Evolutionary conservation across 2,113 vertebrate species (phyloP), one percentile per base, ranked within the genome.

Genomic region (Platycercus adscitus): DNA sequence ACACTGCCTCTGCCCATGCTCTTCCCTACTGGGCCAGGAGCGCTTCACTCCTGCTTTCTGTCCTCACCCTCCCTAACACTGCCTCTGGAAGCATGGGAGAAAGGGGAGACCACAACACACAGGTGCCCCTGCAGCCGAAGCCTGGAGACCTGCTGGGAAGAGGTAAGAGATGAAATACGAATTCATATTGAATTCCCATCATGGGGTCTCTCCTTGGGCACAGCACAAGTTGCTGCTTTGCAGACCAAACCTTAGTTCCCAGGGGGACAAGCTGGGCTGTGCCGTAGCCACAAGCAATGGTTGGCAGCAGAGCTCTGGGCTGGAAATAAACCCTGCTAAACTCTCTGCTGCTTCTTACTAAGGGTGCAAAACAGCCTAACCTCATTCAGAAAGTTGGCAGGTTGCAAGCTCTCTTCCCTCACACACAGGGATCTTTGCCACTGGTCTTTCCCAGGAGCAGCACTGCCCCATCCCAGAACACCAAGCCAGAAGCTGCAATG

Each of bases 171-270:
- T 5, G 7, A 83, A 88, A 49, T 2, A 17, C 0, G 3, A 55
- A 39, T 91, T 71, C 25, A 11, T 2, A 0, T 37, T 1, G 35
- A 53, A 26, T n/a, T 86, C 18, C 49, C 53, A 18, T 10, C 31
- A 4, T 16, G 9, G 60, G 25, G 20, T 43, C 7, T 37, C n/a
- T 52, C 31, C 72, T 52, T 0, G 12, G 77, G 33, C 73, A 35
- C 4, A 29, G 50, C 28, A 60, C 31, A 88, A 37, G 49, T 56
- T 70, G 78, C 81, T 33, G 69, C 60, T 7, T 4, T 1, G 0
- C 64, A 84, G 70, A 81, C 65, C 0, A 5, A 46, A 14, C 37
- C 3, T 0, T 3, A 0, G 0, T 9, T 33, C 6, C 56, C 31
- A 29, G 50, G 1, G 49, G n/a, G 7, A 4, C 20, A 41, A 47